A percentile compares a stretch with the other conserved stretches of the same genome.
Conservation (phyloP, 2,797 vertebrate genomes). For the Pangasius mekongensis region DNA sequence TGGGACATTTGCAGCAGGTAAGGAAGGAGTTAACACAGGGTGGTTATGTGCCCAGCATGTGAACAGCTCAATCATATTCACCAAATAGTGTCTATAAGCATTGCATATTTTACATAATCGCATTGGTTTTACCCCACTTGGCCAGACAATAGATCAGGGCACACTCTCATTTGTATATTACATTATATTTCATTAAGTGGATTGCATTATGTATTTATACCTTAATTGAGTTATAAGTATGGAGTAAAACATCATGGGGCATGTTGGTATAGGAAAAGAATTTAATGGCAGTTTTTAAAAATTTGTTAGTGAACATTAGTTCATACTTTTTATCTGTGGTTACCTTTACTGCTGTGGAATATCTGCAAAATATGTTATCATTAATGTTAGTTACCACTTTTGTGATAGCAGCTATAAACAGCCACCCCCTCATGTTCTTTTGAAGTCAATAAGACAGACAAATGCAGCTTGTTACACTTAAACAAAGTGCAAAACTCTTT, state of each 20-base stretch:
- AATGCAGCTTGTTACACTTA: not conserved
- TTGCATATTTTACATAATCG: not conserved
- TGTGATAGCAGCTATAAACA: not conserved
- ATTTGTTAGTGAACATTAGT: not conserved
- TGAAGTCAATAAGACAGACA: not conserved
- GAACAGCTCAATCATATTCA: not conserved
- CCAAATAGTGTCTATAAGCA: not conserved
- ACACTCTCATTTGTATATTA: not conserved
- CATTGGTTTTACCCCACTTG: not conserved
- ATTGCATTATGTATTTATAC: not conserved
- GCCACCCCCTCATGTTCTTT: not conserved
- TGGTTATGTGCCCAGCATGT: not conserved
- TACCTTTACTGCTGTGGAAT: not conserved
- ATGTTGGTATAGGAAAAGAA: not conserved
- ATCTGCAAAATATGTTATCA: not conserved
- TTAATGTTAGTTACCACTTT: not conserved
- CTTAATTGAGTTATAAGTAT: not conserved
- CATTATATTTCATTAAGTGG: not conserved
- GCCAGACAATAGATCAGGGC: not conserved
- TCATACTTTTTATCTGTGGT: not conserved
- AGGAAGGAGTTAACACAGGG: slow-evolving; percentile 15
- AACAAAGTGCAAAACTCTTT: not conserved
- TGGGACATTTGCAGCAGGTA: slow-evolving; percentile 95
- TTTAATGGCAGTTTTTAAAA: not conserved
- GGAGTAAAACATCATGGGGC: not conserved